Evolutionary conservation across 1,140 invertebrate genomes (phyloP).

Genomic region (Rhyacophila brunnea): DNA sequence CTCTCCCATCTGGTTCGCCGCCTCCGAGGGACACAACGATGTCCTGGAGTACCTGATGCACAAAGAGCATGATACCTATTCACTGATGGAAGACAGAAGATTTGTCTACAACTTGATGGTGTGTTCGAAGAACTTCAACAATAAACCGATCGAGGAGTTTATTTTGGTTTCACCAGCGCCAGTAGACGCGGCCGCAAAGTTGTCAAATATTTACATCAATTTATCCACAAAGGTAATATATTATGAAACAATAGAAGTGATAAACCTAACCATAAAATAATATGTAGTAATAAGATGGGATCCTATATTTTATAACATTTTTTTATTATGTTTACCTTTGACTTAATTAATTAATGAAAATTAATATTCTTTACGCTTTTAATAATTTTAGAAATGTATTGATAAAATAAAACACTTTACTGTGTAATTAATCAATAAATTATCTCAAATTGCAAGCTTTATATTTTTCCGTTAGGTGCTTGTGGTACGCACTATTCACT

Average conservation of each 20-base stretch:
- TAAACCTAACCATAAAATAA: no score
- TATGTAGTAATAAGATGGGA: no score
- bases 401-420: no score
- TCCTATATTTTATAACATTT: neutral
- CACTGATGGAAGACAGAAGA: conserved; percentile 94
- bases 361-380: no score
- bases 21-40: conserved; percentile 93
- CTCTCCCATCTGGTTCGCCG: conserved; percentile 95
- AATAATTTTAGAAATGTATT: no score
- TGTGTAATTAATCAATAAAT: no score
- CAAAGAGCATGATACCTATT: conserved; percentile 96
- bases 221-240: conserved; percentile 75
- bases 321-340: neutral
- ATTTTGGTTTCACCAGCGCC: conserved; percentile 95
- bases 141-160: conserved; percentile 96
- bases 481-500: no score
- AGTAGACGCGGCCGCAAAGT: conserved; percentile 95
- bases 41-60: conserved; percentile 94
- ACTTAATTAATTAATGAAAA: neutral
- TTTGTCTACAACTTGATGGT: conserved; percentile 99
- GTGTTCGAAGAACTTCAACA: conserved; percentile 94
- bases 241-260: no score
- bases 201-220: conserved; percentile 89
- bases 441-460: no score
- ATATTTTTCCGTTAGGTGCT: no score